Percentiles rank a stretch among this genome's conserved stretches.
Evolutionary conservation across 1,140 invertebrate genomes (phyloP).

Genomic region (Acromyrmex charruanus): DNA sequence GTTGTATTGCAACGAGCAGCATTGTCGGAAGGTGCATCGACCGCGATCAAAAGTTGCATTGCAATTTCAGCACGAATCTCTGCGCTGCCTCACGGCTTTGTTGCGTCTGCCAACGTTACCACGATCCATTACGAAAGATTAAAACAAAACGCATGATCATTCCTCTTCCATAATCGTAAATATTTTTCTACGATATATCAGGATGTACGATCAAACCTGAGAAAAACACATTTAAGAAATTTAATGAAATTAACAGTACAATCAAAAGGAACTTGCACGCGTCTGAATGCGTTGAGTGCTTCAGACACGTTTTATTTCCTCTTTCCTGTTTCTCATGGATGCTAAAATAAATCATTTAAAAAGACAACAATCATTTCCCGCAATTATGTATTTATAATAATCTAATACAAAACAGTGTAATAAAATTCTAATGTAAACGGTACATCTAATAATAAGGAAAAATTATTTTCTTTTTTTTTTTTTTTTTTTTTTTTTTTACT

Average conservation of each 20-base stretch:
- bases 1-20: slow-evolving; percentile 47
- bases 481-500: neutral
- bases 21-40: slow-evolving; percentile 52
- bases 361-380: neutral
- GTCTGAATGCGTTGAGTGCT: neutral
- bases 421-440: neutral
- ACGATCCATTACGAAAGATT: slow-evolving; percentile 49
- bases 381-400: neutral
- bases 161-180: slow-evolving; percentile 17
- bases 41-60: slow-evolving; percentile 61
- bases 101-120: slow-evolving; percentile 45
- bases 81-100: slow-evolving; percentile 15
- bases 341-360: neutral
- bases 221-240: neutral
- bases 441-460: neutral
- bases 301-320: slow-evolving; percentile 18
- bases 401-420: neutral
- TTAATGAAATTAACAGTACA: slow-evolving; percentile 32
- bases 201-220: neutral
- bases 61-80: slow-evolving; percentile 47
- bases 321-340: neutral
- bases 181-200: slow-evolving; percentile 37
- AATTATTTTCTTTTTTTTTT: neutral
- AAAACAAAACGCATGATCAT: slow-evolving; percentile 23
- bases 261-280: neutral